A percentile compares a stretch with the other conserved stretches of the same genome.
Evolutionary conservation across 2,797 vertebrate species (phyloP).

Genomic region (Muscicapa comitata): DNA sequence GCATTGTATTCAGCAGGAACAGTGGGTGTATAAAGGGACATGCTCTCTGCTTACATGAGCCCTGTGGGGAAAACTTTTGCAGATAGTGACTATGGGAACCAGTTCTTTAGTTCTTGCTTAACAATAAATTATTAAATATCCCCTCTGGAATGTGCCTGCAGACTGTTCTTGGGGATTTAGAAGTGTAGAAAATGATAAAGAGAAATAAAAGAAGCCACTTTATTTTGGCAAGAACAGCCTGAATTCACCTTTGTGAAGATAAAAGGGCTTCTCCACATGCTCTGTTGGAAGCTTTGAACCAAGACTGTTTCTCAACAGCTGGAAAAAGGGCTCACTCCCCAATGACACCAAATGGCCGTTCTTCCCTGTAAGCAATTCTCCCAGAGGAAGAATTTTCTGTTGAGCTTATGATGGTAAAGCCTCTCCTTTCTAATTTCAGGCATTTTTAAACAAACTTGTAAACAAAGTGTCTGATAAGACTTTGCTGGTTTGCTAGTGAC

Average conservation of each 20-base stretch:
- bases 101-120: slow-evolving; percentile 31
- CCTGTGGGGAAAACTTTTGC: background rate
- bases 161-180: background rate
- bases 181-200: background rate
- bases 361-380: background rate
- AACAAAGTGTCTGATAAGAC: background rate
- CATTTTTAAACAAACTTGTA: background rate
- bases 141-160: slow-evolving; percentile 33
- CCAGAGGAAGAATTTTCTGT: background rate
- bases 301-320: background rate
- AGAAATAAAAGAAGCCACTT: background rate
- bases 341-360: background rate
- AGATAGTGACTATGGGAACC: slow-evolving; percentile 38
- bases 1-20: slow-evolving; percentile 16
- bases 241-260: background rate
- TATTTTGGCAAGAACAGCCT: background rate
- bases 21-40: background rate
- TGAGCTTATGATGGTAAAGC: background rate
- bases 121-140: slow-evolving; percentile 60
- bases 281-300: background rate
- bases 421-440: background rate
- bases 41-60: background rate
- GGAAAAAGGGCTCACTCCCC: background rate
- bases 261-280: background rate
- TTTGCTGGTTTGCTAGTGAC: background rate